Base-by-base conservation (phyloP, 2,888 invertebrate species). In the Tethea ocularis region DNA sequence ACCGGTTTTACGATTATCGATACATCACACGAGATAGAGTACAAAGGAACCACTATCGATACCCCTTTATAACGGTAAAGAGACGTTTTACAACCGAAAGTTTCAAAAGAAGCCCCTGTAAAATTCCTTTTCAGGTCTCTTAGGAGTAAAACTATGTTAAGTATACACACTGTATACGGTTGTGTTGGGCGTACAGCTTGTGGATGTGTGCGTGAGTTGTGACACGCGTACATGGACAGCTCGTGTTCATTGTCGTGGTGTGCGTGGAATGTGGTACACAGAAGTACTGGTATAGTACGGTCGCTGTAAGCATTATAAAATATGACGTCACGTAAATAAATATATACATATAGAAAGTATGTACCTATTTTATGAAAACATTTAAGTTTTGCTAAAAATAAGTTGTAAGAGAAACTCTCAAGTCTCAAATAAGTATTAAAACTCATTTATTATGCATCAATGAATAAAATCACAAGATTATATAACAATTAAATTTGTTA, bases 51-150 rank as follows among this genome's bases (percentile, higher is more conserved):
- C 79, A 71, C 78, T 80, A 83, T 83, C 83, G 78, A 84, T 83
- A 82, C 78, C 81, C 46, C 78, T 82, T 80, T 81, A 82, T 80
- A 82, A 80, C 82, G 76, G 80, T 77, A 83, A 84, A 85, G 82
- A 84, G 80, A 79, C 77, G 74, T 86, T 87, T 88, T 85, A 87
- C 87, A 84, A 73, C 77, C 79, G 78, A 86, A 87, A 85, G 88
- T 86, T 87, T 87, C 83, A 87, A 88, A 89, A 87, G 87, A 85
- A 86, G 87, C 87, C 87, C 89, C 89, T 89, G 88, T 87, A 84
- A 91, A 89, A 86, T 85, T 87, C 82, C 78, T 86, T 89, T 89
- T 88, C 87, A 87, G 86, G 87, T 90, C 91, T 89, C 90, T 58
- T 69, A 85, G 89, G 90, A 88, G 84, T 88, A 75, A 80, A 79